These are phyloP conservation scores for Cephus rjabovi DNA, from an alignment of 2,888 invertebrate species.

Conservation along the genomic window DNA sequence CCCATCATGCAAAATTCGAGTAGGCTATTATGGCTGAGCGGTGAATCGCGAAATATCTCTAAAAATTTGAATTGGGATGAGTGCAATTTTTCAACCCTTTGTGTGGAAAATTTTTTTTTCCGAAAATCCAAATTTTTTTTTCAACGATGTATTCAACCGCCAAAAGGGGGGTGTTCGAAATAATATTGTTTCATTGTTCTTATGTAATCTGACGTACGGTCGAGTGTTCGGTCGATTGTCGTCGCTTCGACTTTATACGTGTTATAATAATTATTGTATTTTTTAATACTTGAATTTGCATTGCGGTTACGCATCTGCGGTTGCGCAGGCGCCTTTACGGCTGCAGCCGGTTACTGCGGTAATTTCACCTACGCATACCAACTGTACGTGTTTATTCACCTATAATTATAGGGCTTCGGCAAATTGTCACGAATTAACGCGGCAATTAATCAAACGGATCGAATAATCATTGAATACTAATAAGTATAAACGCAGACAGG, in stretches of 20 bases:
- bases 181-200: not conserved
- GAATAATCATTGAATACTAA: conserved; percentile 32
- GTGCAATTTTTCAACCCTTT: not conserved
- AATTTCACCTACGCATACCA: not conserved
- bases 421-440: conserved; percentile 27
- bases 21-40: not conserved
- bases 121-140: not conserved
- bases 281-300: not conserved
- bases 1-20: not conserved
- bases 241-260: not conserved
- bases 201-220: not conserved
- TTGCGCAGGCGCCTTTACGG: conserved; percentile 22
- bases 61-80: not conserved
- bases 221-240: not conserved
- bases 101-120: not conserved
- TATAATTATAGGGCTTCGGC: conserved; percentile 7
- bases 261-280: not conserved
- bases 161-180: not conserved
- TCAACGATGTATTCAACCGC: not conserved
- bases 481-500: conserved; percentile 3
- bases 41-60: not conserved
- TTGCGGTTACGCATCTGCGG: conserved; percentile 3
- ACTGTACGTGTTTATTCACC: not conserved
- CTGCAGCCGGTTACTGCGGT: conserved; percentile 12
- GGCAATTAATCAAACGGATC: conserved; percentile 43